These are phyloP conservation scores for Acanthis flammea DNA, from an alignment of 2,797 vertebrate species.

Conservation along the genomic window DNA sequence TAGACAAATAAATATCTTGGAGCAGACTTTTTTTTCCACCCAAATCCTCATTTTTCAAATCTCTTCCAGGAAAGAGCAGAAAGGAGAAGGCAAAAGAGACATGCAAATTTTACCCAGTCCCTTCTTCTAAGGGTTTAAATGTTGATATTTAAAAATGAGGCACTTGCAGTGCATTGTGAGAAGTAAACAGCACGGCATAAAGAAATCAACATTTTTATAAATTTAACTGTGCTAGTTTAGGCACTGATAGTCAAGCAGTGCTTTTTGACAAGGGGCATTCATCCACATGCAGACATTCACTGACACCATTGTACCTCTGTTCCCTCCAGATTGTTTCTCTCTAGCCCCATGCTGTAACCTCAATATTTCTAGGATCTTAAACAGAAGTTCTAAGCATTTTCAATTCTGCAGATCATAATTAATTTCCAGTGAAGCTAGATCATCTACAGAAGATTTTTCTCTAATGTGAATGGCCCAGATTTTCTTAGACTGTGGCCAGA, in stretches of 20 bases:
- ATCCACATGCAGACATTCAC: neutral
- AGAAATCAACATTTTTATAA: neutral
- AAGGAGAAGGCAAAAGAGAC: neutral
- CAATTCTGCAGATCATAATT: neutral
- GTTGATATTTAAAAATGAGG: neutral
- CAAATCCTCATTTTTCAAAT: neutral
- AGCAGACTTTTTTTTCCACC: neutral
- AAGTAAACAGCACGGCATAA: neutral
- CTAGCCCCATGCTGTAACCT: neutral
- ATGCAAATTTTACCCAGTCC: neutral
- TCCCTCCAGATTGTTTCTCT: neutral
- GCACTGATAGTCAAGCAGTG: neutral
- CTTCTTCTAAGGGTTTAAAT: neutral
- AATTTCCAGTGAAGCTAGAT: neutral
- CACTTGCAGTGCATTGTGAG: neutral
- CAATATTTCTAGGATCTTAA: neutral
- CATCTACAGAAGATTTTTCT: neutral
- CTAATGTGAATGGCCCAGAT: neutral
- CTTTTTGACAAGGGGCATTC: neutral
- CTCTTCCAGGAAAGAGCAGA: neutral
- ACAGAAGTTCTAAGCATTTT: neutral
- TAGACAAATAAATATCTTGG: neutral
- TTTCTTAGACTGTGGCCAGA: neutral
- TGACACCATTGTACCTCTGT: neutral
- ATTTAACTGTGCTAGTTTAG: neutral